Base-by-base conservation (phyloP, 2,888 invertebrate genomes). In the Trissonchulus sp. region DNA sequence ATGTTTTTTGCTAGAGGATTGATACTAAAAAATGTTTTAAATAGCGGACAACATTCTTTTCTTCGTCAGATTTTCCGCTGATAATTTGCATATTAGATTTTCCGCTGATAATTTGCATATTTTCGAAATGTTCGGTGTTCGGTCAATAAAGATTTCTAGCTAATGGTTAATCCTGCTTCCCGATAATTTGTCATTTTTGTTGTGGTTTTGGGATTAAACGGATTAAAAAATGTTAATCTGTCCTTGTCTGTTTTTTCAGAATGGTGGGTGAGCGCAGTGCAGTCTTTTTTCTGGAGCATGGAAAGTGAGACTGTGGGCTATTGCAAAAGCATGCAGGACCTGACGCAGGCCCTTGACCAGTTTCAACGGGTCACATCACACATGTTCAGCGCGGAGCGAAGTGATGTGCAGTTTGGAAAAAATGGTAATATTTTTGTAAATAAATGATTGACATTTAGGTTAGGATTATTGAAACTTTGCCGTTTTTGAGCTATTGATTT, bases 251-350 rank as follows among this genome's bases (percentile, higher is more conserved):
- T 23, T 23, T 23, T 69, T 69, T 69, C 34, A 69, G 71, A 69
- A 34, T 69, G 71, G 71, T 69, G 71, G 71, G 71, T 69, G 3
- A 34, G 36, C 34, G 33, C 71, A n/a, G 71, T 69, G 2, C 71
- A 69, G 37, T 37, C 71, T 15, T 34, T 69, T 3, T 69, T 69
- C 34, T 69, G 71, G 71, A 35, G 35, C 34, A 69, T 69, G 71
- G 71, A 69, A 36, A 33, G 33, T 33, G 71, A 69, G 71, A n/a
- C n/a, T 2, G 36, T 69, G 2, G 71, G 71, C 37, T 69, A 69
- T 35, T 69, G 71, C n/a, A 69, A 69, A n/a, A 69, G 71, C n/a
- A 8, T 34, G 34, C 35, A 3, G n/a, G 71, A 69, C n/a, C 36
- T 69, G 34, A 35, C 23, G 2, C 71, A 69, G 37, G 71, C 34